phyloP scores from a whole-genome alignment of 2,113 vertebrate genomes.

The Edolisoma coerulescens region DNA sequence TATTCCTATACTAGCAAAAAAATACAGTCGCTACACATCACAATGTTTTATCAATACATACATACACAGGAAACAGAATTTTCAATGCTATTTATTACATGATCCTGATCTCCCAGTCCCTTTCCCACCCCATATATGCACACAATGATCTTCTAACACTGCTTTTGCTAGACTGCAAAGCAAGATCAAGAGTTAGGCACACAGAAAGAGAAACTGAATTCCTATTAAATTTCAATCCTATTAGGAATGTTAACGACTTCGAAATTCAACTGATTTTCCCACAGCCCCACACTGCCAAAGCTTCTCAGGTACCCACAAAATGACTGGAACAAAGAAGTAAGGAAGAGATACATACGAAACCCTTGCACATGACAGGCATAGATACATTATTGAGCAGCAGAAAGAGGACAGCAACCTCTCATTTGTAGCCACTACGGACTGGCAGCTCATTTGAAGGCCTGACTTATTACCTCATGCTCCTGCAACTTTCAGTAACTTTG shows the following conservation, averaged over 20 bases:
- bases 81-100: not conserved
- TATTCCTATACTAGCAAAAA: not conserved
- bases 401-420: not conserved
- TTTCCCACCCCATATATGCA: not conserved
- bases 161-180: not conserved
- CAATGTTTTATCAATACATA: not conserved
- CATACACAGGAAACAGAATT: not conserved
- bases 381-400: not conserved
- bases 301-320: not conserved
- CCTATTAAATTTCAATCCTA: not conserved
- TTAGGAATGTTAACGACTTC: not conserved
- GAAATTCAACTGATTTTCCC: not conserved
- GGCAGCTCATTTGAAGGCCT: not conserved
- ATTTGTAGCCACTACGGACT: not conserved
- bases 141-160: not conserved
- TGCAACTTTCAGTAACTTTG: not conserved
- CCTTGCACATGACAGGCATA: not conserved
- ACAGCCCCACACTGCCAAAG: not conserved
- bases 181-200: not conserved
- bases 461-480: not conserved
- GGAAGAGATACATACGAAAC: not conserved
- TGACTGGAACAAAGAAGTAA: not conserved
- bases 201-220: not conserved
- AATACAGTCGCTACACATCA: not conserved
- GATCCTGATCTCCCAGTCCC: not conserved